phyloP scores from a whole-genome alignment of 2,888 invertebrate genomes.

The Carterocephalus palaemon region DNA sequence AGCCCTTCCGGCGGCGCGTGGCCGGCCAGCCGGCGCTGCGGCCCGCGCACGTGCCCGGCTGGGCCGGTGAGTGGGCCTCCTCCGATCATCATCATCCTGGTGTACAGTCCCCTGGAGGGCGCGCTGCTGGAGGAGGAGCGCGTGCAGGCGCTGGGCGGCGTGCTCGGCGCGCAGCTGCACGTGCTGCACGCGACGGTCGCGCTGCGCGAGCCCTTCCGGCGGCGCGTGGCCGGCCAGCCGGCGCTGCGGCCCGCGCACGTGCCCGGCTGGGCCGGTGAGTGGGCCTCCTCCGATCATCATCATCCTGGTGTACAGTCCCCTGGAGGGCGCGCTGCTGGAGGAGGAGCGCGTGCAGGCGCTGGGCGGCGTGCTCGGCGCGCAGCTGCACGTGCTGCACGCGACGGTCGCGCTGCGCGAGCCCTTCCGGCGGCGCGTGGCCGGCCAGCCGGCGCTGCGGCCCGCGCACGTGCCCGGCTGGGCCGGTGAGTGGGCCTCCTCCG shows the following conservation, averaged over 20 bases:
- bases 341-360: too few relatives aligned
- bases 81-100: constrained; percentile 86
- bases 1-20: constrained; percentile 87
- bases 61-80: constrained; percentile 88
- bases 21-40: constrained; percentile 84
- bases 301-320: too few relatives aligned
- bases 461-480: too few relatives aligned
- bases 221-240: constrained; percentile 84
- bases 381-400: too few relatives aligned
- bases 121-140: constrained; percentile 64
- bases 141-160: constrained; percentile 82
- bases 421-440: too few relatives aligned
- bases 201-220: constrained; percentile 86
- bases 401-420: too few relatives aligned
- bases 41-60: constrained; percentile 91
- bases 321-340: too few relatives aligned
- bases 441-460: too few relatives aligned
- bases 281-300: too few relatives aligned
- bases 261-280: constrained; percentile 92
- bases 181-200: constrained; percentile 89
- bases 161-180: constrained; percentile 89
- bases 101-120: constrained; percentile 92
- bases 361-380: too few relatives aligned
- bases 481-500: too few relatives aligned
- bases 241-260: constrained; percentile 89